phyloP scores from a whole-genome alignment of 2,797 vertebrate species.

The Sphenopsis melanotis region DNA sequence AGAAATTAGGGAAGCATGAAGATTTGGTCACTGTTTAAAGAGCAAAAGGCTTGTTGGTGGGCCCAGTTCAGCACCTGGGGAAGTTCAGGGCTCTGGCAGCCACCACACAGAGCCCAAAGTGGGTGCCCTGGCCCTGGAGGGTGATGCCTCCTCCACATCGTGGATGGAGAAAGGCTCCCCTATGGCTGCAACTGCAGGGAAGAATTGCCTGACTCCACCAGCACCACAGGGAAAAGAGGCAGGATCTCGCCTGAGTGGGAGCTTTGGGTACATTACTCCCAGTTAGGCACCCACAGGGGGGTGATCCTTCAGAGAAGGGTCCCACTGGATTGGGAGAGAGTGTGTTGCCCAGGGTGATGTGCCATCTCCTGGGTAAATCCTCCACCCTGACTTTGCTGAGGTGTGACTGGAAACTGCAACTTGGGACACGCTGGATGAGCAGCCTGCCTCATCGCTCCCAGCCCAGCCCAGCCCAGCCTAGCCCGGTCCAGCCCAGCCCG shows the following conservation, averaged over 20 bases:
- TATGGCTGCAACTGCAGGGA: fast-evolving
- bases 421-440: neutral
- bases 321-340: neutral
- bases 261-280: neutral
- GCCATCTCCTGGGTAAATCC: neutral
- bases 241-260: neutral
- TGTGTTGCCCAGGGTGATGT: neutral
- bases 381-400: neutral
- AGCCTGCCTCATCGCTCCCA: neutral
- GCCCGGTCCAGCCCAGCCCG: no score
- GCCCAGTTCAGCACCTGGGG: neutral
- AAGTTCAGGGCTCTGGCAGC: neutral
- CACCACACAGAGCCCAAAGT: neutral
- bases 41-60: neutral
- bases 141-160: fast-evolving
- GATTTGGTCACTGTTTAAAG: neutral
- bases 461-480: neutral
- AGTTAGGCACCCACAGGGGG: neutral
- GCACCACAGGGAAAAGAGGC: neutral
- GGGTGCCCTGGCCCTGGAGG: neutral
- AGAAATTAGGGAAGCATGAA: fast-evolving
- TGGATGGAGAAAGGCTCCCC: neutral
- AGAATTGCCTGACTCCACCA: neutral
- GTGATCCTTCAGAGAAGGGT: neutral
- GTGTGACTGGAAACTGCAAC: fast-evolving